Evolutionary conservation across 2,888 invertebrate species (phyloP).

Genomic region (Leptinotarsa tumamoca): DNA sequence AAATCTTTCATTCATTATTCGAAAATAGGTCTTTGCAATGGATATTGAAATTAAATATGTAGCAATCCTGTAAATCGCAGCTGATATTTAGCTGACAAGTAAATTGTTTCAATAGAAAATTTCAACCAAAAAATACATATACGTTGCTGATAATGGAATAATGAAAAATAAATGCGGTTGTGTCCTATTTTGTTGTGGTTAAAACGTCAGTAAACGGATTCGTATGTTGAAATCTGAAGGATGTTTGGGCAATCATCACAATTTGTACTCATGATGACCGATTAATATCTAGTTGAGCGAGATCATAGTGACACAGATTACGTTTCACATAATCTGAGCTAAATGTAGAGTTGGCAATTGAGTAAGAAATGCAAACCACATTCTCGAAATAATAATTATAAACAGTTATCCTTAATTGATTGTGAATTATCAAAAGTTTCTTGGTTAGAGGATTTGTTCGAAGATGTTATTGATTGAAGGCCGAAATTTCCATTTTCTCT

Average conservation of each 20-base stretch:
- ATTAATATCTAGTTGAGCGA: too few relatives aligned
- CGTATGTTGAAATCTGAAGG: neutral
- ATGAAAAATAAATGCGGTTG: conserved; percentile 3
- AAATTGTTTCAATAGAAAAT: neutral
- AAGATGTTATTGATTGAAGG: too few relatives aligned
- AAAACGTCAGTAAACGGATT: neutral
- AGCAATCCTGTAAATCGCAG: neutral
- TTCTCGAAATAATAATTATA: too few relatives aligned
- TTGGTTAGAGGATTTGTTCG: too few relatives aligned
- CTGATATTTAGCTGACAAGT: neutral
- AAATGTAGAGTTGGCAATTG: too few relatives aligned
- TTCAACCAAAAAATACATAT: neutral
- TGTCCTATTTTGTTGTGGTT: conserved; percentile 4
- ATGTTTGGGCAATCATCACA: neutral
- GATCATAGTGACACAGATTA: too few relatives aligned
- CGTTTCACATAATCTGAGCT: too few relatives aligned
- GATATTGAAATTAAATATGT: neutral
- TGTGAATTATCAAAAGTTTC: too few relatives aligned
- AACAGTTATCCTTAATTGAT: too few relatives aligned
- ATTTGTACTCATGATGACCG: too few relatives aligned
- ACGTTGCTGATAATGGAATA: neutral
- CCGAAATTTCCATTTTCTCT: too few relatives aligned
- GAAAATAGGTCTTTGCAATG: neutral
- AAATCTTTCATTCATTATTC: neutral
- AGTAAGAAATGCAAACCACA: too few relatives aligned